Percentiles rank a stretch among this genome's conserved stretches.
Conservation (phyloP, 2,888 invertebrate genomes). For the Melipona beecheii region DNA sequence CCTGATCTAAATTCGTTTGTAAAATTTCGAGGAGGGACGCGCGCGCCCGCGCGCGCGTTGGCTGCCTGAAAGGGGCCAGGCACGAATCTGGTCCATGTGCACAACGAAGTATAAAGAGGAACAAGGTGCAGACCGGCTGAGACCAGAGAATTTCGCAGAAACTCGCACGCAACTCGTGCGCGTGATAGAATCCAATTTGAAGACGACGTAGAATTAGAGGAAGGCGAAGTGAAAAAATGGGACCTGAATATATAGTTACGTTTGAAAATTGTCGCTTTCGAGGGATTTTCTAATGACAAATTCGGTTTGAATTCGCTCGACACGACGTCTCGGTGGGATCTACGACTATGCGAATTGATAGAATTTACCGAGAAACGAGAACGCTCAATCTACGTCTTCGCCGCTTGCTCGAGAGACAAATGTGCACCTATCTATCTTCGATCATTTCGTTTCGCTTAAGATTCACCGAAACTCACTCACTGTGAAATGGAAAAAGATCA, state of each 20-base stretch:
- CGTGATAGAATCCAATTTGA: background rate
- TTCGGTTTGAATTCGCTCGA: background rate
- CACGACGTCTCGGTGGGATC: background rate
- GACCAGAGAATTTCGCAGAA: background rate
- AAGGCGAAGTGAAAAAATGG: constrained; percentile 20
- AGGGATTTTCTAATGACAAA: background rate
- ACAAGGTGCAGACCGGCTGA: background rate
- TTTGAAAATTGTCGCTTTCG: constrained; percentile 2
- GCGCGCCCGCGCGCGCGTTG: too few species aligned
- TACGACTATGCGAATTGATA: background rate
- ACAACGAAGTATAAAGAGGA: constrained; percentile 28
- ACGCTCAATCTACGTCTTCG: constrained; percentile 12
- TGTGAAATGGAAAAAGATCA: background rate
- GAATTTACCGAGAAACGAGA: background rate
- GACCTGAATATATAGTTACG: constrained; percentile 35
- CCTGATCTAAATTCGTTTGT: background rate
- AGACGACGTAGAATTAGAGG: background rate
- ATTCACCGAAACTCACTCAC: background rate
- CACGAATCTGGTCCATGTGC: background rate
- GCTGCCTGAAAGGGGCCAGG: background rate
- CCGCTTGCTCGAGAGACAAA: background rate
- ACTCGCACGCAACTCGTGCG: constrained; percentile 1
- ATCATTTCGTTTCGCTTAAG: background rate
- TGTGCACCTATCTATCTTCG: background rate
- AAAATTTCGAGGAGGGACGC: background rate